These are phyloP conservation scores for Rhingia campestris DNA, from an alignment of 2,888 invertebrate species.

Conservation along the genomic window DNA sequence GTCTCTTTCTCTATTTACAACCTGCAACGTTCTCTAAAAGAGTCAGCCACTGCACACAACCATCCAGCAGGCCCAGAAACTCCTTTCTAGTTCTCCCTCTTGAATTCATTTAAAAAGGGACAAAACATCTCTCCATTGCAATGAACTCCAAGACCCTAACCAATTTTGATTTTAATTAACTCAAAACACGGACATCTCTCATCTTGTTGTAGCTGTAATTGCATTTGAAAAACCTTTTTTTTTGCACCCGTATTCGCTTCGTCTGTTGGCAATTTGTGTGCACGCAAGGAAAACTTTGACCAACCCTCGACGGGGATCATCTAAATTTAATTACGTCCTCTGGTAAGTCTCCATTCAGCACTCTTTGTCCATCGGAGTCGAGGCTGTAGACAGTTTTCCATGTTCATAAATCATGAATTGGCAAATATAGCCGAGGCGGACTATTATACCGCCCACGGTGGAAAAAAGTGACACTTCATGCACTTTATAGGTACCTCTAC, in stretches of 20 bases:
- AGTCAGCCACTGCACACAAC: no score
- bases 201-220: background rate
- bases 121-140: background rate
- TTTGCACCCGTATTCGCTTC: background rate
- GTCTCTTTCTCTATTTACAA: no score
- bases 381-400: no score
- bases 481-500: conserved; percentile 50
- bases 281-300: conserved; percentile 17
- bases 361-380: conserved; percentile 18
- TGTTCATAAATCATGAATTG: conserved; percentile 53
- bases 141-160: conserved; percentile 7
- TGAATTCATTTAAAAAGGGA: no score
- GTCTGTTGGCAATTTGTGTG: conserved; percentile 26
- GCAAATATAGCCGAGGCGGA: background rate
- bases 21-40: no score
- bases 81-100: no score
- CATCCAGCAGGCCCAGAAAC: no score
- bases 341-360: background rate
- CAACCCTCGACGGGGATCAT: conserved; percentile 17
- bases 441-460: conserved; percentile 1
- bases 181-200: conserved; percentile 8
- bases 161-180: conserved; percentile 37
- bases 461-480: conserved; percentile 37
- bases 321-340: conserved; percentile 53
- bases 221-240: conserved; percentile 23